phyloP scores from a whole-genome alignment of 1,140 invertebrate genomes.

The Brachionus paranguensis region DNA sequence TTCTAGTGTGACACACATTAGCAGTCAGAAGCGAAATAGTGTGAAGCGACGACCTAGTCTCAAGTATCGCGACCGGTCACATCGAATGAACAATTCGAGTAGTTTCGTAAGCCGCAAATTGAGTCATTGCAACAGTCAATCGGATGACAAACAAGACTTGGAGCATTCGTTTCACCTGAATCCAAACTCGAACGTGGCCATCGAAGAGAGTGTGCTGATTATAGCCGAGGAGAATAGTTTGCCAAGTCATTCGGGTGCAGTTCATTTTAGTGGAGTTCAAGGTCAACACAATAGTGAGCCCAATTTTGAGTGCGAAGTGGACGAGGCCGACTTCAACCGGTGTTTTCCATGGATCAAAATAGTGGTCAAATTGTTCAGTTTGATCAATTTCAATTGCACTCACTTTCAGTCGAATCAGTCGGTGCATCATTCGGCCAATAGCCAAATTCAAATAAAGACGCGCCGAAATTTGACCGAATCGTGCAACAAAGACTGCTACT shows the following conservation, averaged over 20 bases:
- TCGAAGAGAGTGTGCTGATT: not conserved
- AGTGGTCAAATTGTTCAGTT: conserved; percentile 15
- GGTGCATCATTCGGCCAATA: not conserved
- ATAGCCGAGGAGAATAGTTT: not conserved
- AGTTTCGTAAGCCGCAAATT: conserved; percentile 20
- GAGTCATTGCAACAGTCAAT: conserved; percentile 14
- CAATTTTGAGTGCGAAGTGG: conserved; percentile 16
- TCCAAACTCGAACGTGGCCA: not conserved
- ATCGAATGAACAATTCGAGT: not conserved
- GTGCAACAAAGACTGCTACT: conserved; percentile 8
- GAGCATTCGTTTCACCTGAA: not conserved
- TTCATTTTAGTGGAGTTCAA: conserved; percentile 21
- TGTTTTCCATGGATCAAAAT: conserved; percentile 39
- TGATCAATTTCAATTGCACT: not conserved
- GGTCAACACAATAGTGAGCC: not conserved
- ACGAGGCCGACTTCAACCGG: conserved; percentile 28
- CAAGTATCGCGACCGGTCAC: not conserved
- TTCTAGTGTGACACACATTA: not conserved
- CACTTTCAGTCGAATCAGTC: not conserved
- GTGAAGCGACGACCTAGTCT: conserved; percentile 20
- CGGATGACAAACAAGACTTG: conserved; percentile 9
- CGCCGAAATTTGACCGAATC: not conserved
- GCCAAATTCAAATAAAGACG: conserved; percentile 3
- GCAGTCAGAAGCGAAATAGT: conserved; percentile 8
- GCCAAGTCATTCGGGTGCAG: not conserved